A percentile compares a stretch with the other conserved stretches of the same genome.
These are phyloP conservation scores for Drosophila sturtevanti DNA, from an alignment of 1,140 invertebrate genomes.

Conservation along the genomic window DNA sequence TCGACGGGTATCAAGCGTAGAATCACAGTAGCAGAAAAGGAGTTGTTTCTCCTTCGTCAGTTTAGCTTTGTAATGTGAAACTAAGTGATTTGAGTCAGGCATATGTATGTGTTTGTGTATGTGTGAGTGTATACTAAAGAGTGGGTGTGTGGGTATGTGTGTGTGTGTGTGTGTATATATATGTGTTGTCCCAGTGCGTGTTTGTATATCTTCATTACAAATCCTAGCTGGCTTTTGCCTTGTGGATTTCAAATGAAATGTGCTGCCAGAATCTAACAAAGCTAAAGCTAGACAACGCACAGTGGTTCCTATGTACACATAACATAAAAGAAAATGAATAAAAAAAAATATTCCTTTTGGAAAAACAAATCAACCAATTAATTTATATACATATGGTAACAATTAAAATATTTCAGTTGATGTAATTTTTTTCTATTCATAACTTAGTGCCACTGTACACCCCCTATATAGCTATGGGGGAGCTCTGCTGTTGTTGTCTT, in stretches of 20 bases:
- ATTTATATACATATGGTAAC: too few relatives aligned
- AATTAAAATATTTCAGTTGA: neutral
- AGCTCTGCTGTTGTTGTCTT: constrained; percentile 14
- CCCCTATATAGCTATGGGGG: neutral
- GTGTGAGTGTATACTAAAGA: too few relatives aligned
- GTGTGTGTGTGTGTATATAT: constrained; percentile 41
- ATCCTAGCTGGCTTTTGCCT: constrained; percentile 68
- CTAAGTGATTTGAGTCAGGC: constrained; percentile 71
- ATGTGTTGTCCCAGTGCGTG: constrained; percentile 42
- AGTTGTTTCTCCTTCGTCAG: constrained; percentile 46
- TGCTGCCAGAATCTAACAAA: constrained; percentile 37
- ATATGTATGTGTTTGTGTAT: constrained; percentile 25
- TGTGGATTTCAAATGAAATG: constrained; percentile 64
- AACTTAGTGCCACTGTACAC: neutral
- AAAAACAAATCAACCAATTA: too few relatives aligned
- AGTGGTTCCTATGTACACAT: constrained; percentile 27
- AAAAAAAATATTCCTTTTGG: neutral
- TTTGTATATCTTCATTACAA: constrained; percentile 74
- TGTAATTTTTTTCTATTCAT: neutral
- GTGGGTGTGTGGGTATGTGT: constrained; percentile 16
- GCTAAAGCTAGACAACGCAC: constrained; percentile 22
- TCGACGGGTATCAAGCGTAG: constrained; percentile 60
- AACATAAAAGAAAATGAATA: neutral
- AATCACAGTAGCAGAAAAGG: constrained; percentile 61
- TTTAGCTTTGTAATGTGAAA: constrained; percentile 78